Evolutionary conservation across 2,888 invertebrate species (phyloP).

Genomic region (Pammene fasciana): DNA sequence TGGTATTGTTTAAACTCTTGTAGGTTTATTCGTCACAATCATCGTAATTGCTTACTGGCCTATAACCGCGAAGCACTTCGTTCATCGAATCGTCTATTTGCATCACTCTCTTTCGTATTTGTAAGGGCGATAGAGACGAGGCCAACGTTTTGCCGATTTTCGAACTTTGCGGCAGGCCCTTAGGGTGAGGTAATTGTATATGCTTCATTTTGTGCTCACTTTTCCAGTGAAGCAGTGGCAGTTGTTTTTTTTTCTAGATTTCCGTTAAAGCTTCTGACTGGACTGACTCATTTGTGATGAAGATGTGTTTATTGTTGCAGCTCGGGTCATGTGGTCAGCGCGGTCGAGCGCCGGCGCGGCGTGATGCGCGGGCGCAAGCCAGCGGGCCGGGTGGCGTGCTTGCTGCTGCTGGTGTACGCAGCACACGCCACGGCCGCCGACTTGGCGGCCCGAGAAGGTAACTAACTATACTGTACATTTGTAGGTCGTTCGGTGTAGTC

Average conservation of each 20-base stretch:
- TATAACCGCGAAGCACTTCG: no score
- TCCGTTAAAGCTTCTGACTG: background rate
- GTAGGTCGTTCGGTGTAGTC: background rate
- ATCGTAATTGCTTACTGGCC: background rate
- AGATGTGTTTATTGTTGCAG: conserved; percentile 56
- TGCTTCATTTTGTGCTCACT: background rate
- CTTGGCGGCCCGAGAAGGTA: conserved; percentile 53
- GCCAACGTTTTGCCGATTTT: no score
- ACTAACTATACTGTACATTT: conserved; percentile 27
- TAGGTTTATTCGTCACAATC: background rate
- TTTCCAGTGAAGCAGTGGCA: background rate
- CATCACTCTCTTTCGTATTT: no score
- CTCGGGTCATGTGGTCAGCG: conserved; percentile 71
- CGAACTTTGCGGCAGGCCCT: no score
- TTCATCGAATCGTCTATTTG: no score
- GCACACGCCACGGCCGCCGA: conserved; percentile 54
- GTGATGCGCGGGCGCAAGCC: conserved; percentile 67
- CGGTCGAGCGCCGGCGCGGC: conserved; percentile 60
- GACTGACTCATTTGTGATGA: no score
- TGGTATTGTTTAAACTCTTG: conserved; percentile 9
- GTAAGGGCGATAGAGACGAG: no score
- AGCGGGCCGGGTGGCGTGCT: conserved; percentile 63
- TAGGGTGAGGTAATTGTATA: background rate
- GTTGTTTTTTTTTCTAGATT: background rate
- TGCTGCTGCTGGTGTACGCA: conserved; percentile 67